Percentiles rank a stretch among this genome's conserved stretches.
Conservation (phyloP, 1,140 invertebrate genomes). For the Drosophila navojoa region DNA sequence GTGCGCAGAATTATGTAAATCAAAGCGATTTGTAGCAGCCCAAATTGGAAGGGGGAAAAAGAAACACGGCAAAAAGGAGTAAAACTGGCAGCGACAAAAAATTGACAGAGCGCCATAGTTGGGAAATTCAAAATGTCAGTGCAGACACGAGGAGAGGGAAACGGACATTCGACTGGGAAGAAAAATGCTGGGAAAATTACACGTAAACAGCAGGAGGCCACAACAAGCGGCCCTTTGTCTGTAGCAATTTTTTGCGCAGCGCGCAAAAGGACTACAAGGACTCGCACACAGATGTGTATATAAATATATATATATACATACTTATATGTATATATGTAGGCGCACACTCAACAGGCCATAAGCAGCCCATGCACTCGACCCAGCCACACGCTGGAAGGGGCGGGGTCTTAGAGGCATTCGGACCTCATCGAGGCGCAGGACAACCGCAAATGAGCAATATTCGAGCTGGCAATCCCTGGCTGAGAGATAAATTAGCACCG, state of each 20-base stretch:
- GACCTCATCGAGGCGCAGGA: slow-evolving; percentile 66
- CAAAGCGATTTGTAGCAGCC: slow-evolving; percentile 76
- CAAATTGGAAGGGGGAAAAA: slow-evolving; percentile 38
- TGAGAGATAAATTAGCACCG: slow-evolving; percentile 45
- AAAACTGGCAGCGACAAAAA: slow-evolving; percentile 55
- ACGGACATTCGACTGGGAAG: neutral
- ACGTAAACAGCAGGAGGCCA: slow-evolving; percentile 72
- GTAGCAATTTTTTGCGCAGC: slow-evolving; percentile 50
- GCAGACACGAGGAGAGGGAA: slow-evolving; percentile 2
- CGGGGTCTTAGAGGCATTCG: slow-evolving; percentile 2
- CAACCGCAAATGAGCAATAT: slow-evolving; percentile 72
- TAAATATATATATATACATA: too few relatives aligned
- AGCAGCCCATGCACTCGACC: slow-evolving; percentile 56
- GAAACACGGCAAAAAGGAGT: slow-evolving; percentile 42
- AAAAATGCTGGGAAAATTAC: slow-evolving; percentile 74
- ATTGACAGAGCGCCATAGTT: slow-evolving; percentile 66
- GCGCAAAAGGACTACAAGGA: slow-evolving; percentile 44
- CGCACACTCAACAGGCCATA: slow-evolving; percentile 46
- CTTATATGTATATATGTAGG: neutral
- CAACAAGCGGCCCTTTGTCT: slow-evolving; percentile 24
- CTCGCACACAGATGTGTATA: neutral
- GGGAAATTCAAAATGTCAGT: slow-evolving; percentile 75
- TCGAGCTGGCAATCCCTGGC: neutral
- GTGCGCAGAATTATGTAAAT: slow-evolving; percentile 81
- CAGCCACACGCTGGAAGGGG: neutral